These are phyloP conservation scores for Morone saxatilis DNA, from an alignment of 2,113 vertebrate species.

Conservation along the genomic window DNA sequence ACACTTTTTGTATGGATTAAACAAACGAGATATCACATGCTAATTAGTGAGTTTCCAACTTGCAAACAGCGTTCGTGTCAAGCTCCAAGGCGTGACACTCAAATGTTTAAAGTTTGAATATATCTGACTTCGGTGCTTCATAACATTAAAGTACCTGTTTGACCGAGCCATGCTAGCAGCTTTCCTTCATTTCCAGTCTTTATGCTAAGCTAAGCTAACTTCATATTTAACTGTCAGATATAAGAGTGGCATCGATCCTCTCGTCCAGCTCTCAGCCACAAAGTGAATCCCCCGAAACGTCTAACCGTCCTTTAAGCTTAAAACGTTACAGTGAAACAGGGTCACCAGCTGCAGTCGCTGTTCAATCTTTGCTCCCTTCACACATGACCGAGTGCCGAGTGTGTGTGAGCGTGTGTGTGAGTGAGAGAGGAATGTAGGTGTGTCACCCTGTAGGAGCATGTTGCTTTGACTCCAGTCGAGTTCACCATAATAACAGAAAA, in stretches of 20 bases:
- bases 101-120: too few species aligned
- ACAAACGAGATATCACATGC: not conserved
- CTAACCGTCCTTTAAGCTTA: not conserved
- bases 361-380: slow-evolving; percentile 1
- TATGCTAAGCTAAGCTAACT: slow-evolving; percentile 43
- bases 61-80: too few species aligned
- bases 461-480: slow-evolving; percentile 36
- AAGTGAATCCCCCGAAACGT: not conserved
- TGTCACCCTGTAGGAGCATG: slow-evolving; percentile 34
- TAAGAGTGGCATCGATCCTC: not conserved
- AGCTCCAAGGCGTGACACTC: too few species aligned
- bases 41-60: not conserved
- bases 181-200: not conserved
- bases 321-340: not conserved
- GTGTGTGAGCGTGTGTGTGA: slow-evolving; percentile 19
- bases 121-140: not conserved
- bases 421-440: slow-evolving; percentile 56
- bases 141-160: not conserved
- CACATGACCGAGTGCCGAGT: slow-evolving; percentile 1
- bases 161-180: not conserved
- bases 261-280: too few species aligned
- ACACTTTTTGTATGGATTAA: too few species aligned
- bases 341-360: not conserved
- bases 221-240: not conserved
- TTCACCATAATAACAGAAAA: slow-evolving; percentile 56